Evolutionary conservation across 1,140 invertebrate species (phyloP).

Genomic region (Drosophila mojavensis): DNA sequence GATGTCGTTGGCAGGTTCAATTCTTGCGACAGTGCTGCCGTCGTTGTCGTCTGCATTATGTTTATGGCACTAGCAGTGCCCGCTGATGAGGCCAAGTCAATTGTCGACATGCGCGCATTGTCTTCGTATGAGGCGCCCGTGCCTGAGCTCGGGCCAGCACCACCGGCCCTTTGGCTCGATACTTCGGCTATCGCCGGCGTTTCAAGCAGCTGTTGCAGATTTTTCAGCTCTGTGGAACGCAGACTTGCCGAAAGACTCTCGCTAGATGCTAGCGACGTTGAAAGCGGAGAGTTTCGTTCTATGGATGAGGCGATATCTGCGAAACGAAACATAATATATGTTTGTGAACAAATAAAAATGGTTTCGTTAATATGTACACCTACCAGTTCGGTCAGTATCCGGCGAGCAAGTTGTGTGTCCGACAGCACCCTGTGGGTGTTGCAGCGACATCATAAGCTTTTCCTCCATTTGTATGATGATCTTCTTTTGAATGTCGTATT

Average conservation of each 20-base stretch:
- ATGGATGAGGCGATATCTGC: conserved; percentile 84
- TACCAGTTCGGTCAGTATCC: conserved; percentile 82
- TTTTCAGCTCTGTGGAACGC: conserved; percentile 84
- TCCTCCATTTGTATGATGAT: conserved; percentile 89
- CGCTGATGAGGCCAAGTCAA: conserved; percentile 74
- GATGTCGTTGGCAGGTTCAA: conserved; percentile 63
- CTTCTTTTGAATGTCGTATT: conserved; percentile 88
- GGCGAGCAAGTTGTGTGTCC: conserved; percentile 69
- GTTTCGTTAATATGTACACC: conserved; percentile 3
- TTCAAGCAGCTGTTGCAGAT: conserved; percentile 83
- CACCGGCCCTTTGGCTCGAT: conserved; percentile 29
- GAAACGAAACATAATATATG: conserved; percentile 27
- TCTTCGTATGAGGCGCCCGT: conserved; percentile 49
- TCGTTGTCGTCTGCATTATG: conserved; percentile 48
- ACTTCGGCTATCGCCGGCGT: conserved; percentile 65
- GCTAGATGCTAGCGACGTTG: conserved; percentile 85
- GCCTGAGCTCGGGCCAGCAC: conserved; percentile 6
- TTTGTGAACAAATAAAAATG: neutral
- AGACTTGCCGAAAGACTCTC: conserved; percentile 85
- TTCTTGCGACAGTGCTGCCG: conserved; percentile 41
- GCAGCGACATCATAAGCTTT: conserved; percentile 86
- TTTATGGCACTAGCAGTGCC: conserved; percentile 71
- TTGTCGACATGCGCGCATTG: conserved; percentile 51
- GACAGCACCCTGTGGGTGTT: conserved; percentile 84
- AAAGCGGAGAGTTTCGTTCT: conserved; percentile 85